A percentile compares a stretch with the other conserved stretches of the same genome.
phyloP scores from a whole-genome alignment of 2,888 invertebrate species.

The Polydrusus tereticollis region DNA sequence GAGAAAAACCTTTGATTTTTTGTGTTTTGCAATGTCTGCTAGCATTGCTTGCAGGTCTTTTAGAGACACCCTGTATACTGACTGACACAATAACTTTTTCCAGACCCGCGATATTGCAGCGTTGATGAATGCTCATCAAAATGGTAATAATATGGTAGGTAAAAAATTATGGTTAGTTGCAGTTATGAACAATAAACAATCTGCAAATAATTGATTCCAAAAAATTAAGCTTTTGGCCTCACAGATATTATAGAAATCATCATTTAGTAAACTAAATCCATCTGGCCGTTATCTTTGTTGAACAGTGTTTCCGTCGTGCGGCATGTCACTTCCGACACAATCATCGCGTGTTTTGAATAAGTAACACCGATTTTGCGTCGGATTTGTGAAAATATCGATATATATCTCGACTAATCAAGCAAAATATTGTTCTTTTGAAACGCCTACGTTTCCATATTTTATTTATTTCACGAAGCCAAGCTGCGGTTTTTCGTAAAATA shows the following conservation, averaged over 20 bases:
- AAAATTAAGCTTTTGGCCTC: too few species aligned
- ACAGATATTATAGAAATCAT: not conserved
- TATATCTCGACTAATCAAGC: slow-evolving; percentile 1
- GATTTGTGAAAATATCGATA: slow-evolving; percentile 16
- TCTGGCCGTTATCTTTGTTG: not conserved
- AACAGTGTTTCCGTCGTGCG: not conserved
- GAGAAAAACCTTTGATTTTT: too few species aligned
- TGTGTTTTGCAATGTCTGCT: too few species aligned
- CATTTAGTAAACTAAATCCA: not conserved
- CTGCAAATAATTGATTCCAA: too few species aligned
- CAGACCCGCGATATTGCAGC: too few species aligned
- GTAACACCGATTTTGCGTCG: not conserved
- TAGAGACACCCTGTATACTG: too few species aligned
- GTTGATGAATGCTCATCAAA: too few species aligned
- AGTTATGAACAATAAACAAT: too few species aligned
- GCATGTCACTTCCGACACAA: not conserved
- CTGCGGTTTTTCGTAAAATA: not conserved
- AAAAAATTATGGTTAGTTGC: too few species aligned
- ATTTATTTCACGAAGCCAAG: not conserved
- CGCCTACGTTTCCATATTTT: not conserved
- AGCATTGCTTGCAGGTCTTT: too few species aligned
- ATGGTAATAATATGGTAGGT: too few species aligned
- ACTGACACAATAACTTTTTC: too few species aligned
- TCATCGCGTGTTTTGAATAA: slow-evolving; percentile 13
- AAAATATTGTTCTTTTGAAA: slow-evolving; percentile 6